Base-by-base conservation (phyloP, 2,888 invertebrate genomes). In the Chrysolina oricalcia region DNA sequence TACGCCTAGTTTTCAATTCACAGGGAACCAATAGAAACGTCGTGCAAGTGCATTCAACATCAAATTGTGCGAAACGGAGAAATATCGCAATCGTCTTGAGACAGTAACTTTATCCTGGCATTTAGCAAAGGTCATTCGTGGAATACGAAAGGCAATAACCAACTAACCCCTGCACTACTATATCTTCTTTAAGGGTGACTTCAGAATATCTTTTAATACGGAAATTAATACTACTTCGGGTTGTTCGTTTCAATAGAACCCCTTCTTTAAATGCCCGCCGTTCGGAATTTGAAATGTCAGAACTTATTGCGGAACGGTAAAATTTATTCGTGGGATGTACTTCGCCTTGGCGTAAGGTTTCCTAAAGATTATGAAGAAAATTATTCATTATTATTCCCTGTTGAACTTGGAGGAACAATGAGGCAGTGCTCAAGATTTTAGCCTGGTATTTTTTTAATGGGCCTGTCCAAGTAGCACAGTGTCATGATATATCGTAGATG, bases 91-190 rank as follows among this genome's bases (percentile, higher is more conserved):
- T 84, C 71, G 71, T 71, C 71, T 72, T 72, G 48, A 65, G 65
- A 53, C 68, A 53, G 68, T 48, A 53, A 73, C 59, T 81, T 76
- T 53, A 78, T 75, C 77, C 78, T 84, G 86, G 81, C 86, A 86
- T 86, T 86, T 85, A 78, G 80, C 65, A 85, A 86, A 86, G 86
- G 86, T 86, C 85, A 85, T 81, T 81, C 78, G 73, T 68, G 79
- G 81, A 81, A 81, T 82, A 82, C 81, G 80, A 83, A 82, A 82
- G 83, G 81, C 82, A 82, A 83, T 83, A 83, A 82, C 83, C 84
- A 83, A 85, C 86, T 87, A 86, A 87, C 86, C 87, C 87, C 86
- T 86, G 83, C 85, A 86, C 86, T 82, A 84, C 85, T 84, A 83
- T 83, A 84, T 86, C 86, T 81, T 83, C 86, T 84, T 84, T 82